Percentiles rank a stretch among this genome's conserved stretches.
These are phyloP conservation scores for Isaurus tuberculatus DNA, from an alignment of 92 coral and sea anemone genomes.

Conservation along the genomic window DNA sequence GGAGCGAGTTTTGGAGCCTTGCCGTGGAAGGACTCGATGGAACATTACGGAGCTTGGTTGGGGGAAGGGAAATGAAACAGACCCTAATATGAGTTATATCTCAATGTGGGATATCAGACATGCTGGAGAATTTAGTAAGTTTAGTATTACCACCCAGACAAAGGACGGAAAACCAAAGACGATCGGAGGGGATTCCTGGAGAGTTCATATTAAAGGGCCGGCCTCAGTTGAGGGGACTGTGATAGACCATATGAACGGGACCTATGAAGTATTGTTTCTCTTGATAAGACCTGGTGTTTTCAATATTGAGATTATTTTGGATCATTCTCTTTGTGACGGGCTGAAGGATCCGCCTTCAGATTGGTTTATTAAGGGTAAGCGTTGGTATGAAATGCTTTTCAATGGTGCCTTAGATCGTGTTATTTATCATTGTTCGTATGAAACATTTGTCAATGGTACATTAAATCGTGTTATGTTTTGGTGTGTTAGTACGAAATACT, in stretches of 20 bases:
- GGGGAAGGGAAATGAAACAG: conserved; percentile 69
- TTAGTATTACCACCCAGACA: conserved; percentile 78
- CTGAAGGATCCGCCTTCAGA: conserved; percentile 78
- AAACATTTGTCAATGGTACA: no score
- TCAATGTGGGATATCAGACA: conserved; percentile 88
- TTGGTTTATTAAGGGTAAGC: conserved; percentile 82
- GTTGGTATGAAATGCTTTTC: not conserved
- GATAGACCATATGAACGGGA: conserved; percentile 87
- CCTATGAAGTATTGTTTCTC: conserved; percentile 88
- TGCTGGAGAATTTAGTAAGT: conserved; percentile 86
- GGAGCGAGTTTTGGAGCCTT: conserved; percentile 86
- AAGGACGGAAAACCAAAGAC: conserved; percentile 63
- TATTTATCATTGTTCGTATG: not conserved
- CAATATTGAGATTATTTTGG: conserved; percentile 73
- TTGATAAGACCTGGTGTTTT: conserved; percentile 74
- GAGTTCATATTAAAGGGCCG: conserved; percentile 85
- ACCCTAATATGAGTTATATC: conserved; percentile 79
- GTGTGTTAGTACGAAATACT: no score
- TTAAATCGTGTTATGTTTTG: no score
- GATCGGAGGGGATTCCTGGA: conserved; percentile 94
- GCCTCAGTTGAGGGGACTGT: conserved; percentile 85
- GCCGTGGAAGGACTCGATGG: conserved; percentile 78
- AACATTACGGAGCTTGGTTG: conserved; percentile 59
- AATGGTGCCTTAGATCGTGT: no score
- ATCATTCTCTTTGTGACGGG: conserved; percentile 82